Conservation (phyloP, 2,113 vertebrate species). For the Leucopsar rothschildi region DNA sequence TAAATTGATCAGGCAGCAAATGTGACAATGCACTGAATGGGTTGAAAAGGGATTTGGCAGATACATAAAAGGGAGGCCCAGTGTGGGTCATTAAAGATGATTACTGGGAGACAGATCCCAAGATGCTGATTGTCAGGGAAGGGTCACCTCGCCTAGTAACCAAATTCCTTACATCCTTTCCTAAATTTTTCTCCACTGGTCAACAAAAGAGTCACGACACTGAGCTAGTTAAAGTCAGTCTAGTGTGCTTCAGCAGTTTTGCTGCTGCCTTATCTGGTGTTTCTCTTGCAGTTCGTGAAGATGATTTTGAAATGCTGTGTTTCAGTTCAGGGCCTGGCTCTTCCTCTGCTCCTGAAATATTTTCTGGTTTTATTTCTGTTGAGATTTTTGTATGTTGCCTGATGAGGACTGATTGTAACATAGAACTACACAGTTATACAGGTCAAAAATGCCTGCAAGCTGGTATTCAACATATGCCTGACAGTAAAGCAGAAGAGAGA, state of each 20-base stretch:
- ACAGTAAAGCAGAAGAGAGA: background rate
- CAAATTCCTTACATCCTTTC: background rate
- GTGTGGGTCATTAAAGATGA: background rate
- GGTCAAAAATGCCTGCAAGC: background rate
- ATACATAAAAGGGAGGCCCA: background rate
- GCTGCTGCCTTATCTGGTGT: background rate
- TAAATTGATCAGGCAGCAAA: background rate
- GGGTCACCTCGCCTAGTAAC: background rate
- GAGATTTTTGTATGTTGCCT: background rate
- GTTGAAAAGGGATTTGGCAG: background rate
- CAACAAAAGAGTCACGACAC: background rate
- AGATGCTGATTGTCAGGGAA: background rate
- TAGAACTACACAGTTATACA: background rate
- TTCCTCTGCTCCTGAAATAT: background rate
- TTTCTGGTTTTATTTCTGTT: background rate
- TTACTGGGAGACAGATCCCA: background rate
- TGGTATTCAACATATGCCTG: background rate
- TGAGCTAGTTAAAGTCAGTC: background rate
- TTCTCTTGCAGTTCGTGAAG: background rate
- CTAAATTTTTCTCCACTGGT: background rate
- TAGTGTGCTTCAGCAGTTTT: background rate
- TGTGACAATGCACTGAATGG: background rate
- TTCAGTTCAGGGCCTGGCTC: background rate
- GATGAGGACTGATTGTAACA: background rate
- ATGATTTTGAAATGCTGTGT: background rate